phyloP scores from a whole-genome alignment of 53 echinoderm and acorn worm genomes.

The Stichopus horrens region DNA sequence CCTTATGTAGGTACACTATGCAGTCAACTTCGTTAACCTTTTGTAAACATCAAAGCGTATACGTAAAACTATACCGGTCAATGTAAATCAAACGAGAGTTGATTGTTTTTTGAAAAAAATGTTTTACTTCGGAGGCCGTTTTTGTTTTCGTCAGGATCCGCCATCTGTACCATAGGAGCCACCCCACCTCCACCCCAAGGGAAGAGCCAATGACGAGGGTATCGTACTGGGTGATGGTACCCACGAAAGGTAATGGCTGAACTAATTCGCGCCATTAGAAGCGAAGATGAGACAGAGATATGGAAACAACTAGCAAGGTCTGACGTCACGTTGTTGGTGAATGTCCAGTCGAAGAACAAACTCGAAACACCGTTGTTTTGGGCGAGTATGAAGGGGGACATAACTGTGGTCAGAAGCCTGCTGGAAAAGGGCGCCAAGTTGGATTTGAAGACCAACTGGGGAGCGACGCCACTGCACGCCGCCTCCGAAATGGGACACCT shows the following conservation, averaged over 20 bases:
- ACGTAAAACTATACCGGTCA: too few species aligned
- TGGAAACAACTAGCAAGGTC: conserved; percentile 9
- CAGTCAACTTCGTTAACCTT: too few species aligned
- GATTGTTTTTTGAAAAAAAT: too few species aligned
- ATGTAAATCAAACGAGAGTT: too few species aligned
- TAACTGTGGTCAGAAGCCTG: conserved; percentile 63
- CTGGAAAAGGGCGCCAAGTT: conserved; percentile 54
- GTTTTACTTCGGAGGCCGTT: too few species aligned
- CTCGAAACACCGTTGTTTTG: conserved; percentile 76
- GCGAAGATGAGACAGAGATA: conserved; percentile 16
- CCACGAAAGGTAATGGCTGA: conserved; percentile 20
- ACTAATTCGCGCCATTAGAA: conserved; percentile 20
- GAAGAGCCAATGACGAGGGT: neutral
- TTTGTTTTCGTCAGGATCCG: too few species aligned
- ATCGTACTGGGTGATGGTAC: neutral
- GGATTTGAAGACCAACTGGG: conserved; percentile 75
- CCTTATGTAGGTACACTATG: too few species aligned
- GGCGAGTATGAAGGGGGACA: conserved; percentile 73
- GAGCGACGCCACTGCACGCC: conserved; percentile 81
- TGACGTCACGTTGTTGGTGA: conserved; percentile 38
- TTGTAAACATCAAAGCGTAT: too few species aligned
- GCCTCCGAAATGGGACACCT: conserved; percentile 83
- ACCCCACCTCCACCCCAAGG: neutral
- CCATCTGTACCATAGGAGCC: too few species aligned
- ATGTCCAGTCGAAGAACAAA: conserved; percentile 63